These are phyloP conservation scores for Apogon hyalosoma DNA, from an alignment of 2,797 vertebrate species.

Conservation along the genomic window DNA sequence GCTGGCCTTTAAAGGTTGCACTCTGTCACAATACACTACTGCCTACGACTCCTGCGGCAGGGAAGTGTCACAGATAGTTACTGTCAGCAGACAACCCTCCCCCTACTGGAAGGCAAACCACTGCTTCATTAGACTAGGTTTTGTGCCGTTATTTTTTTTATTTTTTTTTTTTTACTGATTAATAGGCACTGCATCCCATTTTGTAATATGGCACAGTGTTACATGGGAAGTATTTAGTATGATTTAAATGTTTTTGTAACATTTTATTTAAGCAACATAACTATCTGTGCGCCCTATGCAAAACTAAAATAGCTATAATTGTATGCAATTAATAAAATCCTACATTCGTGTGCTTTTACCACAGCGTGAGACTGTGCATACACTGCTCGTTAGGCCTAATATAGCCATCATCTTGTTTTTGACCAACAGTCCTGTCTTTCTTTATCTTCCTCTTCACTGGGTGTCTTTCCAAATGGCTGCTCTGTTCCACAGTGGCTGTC, in stretches of 20 bases:
- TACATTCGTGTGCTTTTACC: constrained; percentile 21
- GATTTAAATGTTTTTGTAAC: not conserved
- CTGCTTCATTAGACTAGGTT: constrained; percentile 61
- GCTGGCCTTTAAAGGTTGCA: constrained; percentile 89
- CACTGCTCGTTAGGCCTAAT: constrained; percentile 56
- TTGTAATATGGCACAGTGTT: constrained; percentile 6
- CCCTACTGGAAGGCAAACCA: constrained; percentile 46
- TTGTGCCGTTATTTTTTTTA: not conserved
- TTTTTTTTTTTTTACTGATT: constrained; percentile 38
- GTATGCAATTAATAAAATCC: not conserved
- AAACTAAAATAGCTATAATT: constrained; percentile 7
- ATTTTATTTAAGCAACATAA: not conserved
- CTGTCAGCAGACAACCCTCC: constrained; percentile 75
- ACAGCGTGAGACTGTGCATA: constrained; percentile 20
- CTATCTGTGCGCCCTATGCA: no score
- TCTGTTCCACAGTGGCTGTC: constrained; percentile 66
- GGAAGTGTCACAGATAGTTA: constrained; percentile 82
- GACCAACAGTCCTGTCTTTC: constrained; percentile 64
- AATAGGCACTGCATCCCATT: constrained; percentile 24
- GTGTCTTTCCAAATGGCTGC: constrained; percentile 75
- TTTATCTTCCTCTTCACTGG: constrained; percentile 67
- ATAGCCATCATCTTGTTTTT: constrained; percentile 57
- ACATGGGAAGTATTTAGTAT: not conserved
- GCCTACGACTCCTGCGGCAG: constrained; percentile 80
- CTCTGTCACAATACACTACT: constrained; percentile 86